Percentiles rank a stretch among this genome's conserved stretches.
These are phyloP conservation scores for Astyanax mexicanus DNA, from an alignment of 2,797 vertebrate genomes.

Conservation along the genomic window DNA sequence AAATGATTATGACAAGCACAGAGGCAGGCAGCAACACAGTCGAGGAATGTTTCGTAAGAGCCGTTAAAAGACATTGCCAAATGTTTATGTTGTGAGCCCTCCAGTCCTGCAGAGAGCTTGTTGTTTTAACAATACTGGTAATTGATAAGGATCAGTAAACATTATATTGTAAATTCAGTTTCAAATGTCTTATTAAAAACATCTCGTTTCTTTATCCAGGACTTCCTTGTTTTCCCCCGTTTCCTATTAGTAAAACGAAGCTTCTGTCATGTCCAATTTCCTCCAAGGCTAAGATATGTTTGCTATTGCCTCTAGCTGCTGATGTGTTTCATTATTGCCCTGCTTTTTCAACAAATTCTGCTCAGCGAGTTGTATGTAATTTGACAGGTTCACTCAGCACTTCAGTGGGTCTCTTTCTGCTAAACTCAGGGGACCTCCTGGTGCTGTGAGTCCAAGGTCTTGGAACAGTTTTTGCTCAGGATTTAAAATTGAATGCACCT, in stretches of 20 bases:
- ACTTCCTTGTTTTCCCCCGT: constrained; percentile 17
- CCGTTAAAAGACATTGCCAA: constrained; percentile 27
- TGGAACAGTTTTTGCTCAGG: background rate
- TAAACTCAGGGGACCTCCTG: background rate
- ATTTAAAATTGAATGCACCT: background rate
- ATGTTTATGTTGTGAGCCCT: constrained; percentile 44
- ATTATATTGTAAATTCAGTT: constrained; percentile 42
- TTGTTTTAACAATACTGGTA: constrained; percentile 43
- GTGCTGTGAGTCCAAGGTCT: background rate
- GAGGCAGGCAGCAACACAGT: background rate
- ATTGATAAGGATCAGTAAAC: constrained; percentile 54
- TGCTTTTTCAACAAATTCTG: constrained; percentile 1
- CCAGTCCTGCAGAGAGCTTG: constrained; percentile 24
- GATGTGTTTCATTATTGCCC: constrained; percentile 32
- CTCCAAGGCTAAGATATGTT: constrained; percentile 22
- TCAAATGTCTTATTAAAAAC: constrained; percentile 47
- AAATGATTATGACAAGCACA: constrained; percentile 17
- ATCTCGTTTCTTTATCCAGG: constrained; percentile 20
- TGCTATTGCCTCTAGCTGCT: constrained; percentile 31
- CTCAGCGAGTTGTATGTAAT: constrained; percentile 12
- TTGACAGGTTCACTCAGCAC: constrained; percentile 28
- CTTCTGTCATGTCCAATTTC: constrained; percentile 44
- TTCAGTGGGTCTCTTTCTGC: constrained; percentile 6
- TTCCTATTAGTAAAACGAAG: constrained; percentile 19
- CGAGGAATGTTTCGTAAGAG: constrained; percentile 31